phyloP scores from a whole-genome alignment of 2,113 vertebrate genomes.

The Poecile atricapillus region DNA sequence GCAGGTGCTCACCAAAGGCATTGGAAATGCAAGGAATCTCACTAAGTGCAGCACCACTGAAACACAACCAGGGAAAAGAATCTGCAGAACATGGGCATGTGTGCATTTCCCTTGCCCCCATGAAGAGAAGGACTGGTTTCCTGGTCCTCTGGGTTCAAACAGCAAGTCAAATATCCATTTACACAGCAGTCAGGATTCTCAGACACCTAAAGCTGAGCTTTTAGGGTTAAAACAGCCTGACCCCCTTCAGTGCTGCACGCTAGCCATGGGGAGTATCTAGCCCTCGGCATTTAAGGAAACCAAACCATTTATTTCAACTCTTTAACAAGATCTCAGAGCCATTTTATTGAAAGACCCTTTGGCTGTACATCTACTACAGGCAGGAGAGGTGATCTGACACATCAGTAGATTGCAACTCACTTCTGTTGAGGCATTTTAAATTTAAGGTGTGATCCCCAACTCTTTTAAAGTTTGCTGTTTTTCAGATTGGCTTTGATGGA shows the following conservation, averaged over 20 bases:
- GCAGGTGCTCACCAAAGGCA: neutral
- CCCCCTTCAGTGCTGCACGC: neutral
- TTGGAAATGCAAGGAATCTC: neutral
- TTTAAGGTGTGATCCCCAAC: neutral
- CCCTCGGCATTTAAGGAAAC: neutral
- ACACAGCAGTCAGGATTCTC: neutral
- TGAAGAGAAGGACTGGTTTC: neutral
- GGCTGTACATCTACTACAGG: neutral
- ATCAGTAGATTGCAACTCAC: neutral
- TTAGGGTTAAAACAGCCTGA: neutral
- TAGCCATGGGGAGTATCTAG: neutral
- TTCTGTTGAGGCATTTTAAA: neutral
- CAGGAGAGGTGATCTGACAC: neutral
- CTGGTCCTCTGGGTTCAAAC: neutral
- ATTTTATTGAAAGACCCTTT: neutral
- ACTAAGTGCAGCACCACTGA: neutral
- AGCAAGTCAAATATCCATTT: neutral
- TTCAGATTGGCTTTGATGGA: slow-evolving; percentile 7
- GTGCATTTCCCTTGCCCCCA: neutral
- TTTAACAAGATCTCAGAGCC: neutral
- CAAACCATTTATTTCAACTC: neutral
- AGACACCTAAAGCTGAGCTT: neutral
- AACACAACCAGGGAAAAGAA: neutral
- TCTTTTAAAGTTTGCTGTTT: neutral
- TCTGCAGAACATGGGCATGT: rapidly evolving